Percentiles rank a stretch among this genome's conserved stretches.
These are phyloP conservation scores for Nerophis lumbriciformis DNA, from an alignment of 2,113 vertebrate species.

Conservation along the genomic window DNA sequence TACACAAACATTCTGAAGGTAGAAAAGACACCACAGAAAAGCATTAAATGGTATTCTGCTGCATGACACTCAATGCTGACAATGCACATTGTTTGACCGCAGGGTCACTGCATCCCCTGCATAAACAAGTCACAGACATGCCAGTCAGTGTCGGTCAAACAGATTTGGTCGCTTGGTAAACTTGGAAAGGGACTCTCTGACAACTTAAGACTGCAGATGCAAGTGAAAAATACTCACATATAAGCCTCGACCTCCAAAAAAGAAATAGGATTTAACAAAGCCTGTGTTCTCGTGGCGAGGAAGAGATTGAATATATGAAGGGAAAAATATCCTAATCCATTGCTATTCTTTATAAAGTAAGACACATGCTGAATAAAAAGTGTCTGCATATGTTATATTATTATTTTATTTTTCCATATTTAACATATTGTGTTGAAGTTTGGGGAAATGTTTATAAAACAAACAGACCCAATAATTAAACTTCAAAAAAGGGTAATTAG, in stretches of 20 bases:
- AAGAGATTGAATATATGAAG: neutral
- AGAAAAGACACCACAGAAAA: neutral
- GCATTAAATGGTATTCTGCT: conserved; percentile 22
- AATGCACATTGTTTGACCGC: conserved; percentile 12
- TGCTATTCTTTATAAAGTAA: too few relatives aligned
- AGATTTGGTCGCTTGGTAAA: neutral
- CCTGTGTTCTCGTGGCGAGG: neutral
- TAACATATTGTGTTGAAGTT: too few relatives aligned
- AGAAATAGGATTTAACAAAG: conserved; percentile 7
- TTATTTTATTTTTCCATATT: too few relatives aligned
- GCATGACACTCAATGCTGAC: conserved; percentile 28
- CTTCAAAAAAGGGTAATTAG: too few relatives aligned
- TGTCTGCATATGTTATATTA: too few relatives aligned
- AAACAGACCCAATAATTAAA: too few relatives aligned
- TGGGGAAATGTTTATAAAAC: too few relatives aligned
- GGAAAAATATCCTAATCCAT: too few relatives aligned
- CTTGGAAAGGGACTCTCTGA: conserved; percentile 3
- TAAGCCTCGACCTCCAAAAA: neutral
- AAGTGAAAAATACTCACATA: conserved; percentile 19
- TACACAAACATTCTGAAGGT: neutral
- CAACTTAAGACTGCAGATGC: neutral
- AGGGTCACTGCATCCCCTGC: conserved; percentile 22
- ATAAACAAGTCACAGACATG: conserved; percentile 18
- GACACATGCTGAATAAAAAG: too few relatives aligned
- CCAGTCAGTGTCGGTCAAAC: conserved; percentile 10